A percentile compares a stretch with the other conserved stretches of the same genome.
Conservation (phyloP, 2,888 invertebrate species). For the Spilarctia lutea region DNA sequence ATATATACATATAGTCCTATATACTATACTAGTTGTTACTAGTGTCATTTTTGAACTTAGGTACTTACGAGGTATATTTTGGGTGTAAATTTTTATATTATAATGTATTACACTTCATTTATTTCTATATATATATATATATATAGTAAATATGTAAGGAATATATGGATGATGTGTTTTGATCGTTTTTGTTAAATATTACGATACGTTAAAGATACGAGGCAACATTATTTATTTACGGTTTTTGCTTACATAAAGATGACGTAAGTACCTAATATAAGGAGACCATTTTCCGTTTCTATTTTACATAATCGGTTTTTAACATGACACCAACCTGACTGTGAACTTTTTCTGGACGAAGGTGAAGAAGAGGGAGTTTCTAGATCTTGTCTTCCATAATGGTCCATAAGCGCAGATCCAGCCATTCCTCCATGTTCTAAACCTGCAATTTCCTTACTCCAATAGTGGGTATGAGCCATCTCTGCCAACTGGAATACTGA, state of each 20-base stretch:
- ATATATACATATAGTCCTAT: too few relatives aligned
- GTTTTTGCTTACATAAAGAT: background rate
- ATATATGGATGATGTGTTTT: too few relatives aligned
- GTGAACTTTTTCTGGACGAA: constrained; percentile 90
- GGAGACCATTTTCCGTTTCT: too few relatives aligned
- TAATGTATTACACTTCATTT: too few relatives aligned
- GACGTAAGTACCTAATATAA: background rate
- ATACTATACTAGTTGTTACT: too few relatives aligned
- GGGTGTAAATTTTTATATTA: too few relatives aligned
- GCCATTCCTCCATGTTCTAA: constrained; percentile 85
- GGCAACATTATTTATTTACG: background rate
- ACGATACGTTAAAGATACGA: too few relatives aligned
- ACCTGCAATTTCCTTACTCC: constrained; percentile 94
- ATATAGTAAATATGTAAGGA: too few relatives aligned
- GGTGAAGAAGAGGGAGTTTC: constrained; percentile 78
- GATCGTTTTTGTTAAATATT: too few relatives aligned
- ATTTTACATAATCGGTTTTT: background rate
- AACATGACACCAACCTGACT: constrained; percentile 80
- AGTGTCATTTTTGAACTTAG: too few relatives aligned
- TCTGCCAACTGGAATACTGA: constrained; percentile 98
- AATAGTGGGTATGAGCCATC: constrained; percentile 99
- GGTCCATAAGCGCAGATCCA: constrained; percentile 71
- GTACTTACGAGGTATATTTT: too few relatives aligned
- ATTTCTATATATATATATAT: too few relatives aligned
- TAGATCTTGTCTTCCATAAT: constrained; percentile 66